phyloP scores from a whole-genome alignment of 2,113 vertebrate genomes.

The Cyanistes caeruleus region DNA sequence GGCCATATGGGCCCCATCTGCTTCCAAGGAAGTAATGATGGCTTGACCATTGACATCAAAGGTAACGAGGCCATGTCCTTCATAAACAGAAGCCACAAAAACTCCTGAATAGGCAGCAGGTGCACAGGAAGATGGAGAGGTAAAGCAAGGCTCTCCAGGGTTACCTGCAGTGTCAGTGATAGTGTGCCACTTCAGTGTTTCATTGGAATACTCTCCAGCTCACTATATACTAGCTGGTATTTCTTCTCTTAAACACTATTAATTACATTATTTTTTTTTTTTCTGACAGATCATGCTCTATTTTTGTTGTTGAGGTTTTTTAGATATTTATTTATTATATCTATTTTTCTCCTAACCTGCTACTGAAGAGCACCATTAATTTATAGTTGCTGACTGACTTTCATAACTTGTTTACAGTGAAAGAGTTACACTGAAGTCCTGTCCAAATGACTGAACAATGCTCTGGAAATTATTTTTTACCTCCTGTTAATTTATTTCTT shows the following conservation, averaged over 20 bases:
- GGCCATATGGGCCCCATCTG: constrained; percentile 57
- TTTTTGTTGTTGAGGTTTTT: neutral
- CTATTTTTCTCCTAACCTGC: neutral
- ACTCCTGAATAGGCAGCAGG: neutral
- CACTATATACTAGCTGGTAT: neutral
- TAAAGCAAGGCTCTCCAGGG: neutral
- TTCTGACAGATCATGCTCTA: neutral
- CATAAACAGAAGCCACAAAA: neutral
- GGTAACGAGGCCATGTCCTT: neutral
- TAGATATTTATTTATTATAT: neutral
- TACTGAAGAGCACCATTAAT: neutral
- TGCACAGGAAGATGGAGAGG: neutral
- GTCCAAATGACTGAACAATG: neutral
- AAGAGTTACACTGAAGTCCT: neutral
- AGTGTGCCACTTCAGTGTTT: neutral
- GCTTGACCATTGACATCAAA: constrained; percentile 52
- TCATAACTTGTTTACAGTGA: neutral
- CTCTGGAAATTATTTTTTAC: neutral
- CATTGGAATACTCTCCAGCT: neutral
- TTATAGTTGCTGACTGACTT: neutral
- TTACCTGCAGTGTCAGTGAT: neutral
- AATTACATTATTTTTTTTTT: neutral
- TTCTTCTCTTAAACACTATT: neutral
- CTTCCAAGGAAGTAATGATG: neutral
- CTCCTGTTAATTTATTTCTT: neutral